Base-by-base conservation (phyloP, 1,140 invertebrate species). In the Sipha flava region DNA sequence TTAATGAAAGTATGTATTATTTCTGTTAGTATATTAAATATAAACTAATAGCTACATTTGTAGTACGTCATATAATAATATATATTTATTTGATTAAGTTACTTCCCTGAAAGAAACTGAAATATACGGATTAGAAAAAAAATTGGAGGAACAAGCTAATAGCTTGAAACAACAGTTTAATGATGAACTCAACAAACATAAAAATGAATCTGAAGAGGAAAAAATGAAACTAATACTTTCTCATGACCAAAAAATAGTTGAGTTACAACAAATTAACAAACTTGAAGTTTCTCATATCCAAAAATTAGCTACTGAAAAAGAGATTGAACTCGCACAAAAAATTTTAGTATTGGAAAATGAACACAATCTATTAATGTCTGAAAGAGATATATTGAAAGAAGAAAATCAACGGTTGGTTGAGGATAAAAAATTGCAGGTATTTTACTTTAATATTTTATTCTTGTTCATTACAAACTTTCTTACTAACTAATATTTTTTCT, bases 181-280 rank as follows among this genome's bases (percentile, higher is more conserved):
- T 16, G 40, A 81, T 43, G 81, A 83, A 66, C 43, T 83, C 0
- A 40, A 26, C 6, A 80, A 54, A 79, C 34, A 54, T 14, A 80
- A 79, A 16, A 66, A 81, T 12, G 77, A 80, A 45, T 82, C 83
- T 1, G 83, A 84, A 37, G 80, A 84, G 31, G 82, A 82, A 21
- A 85, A 86, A 31, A 45, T 79, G n/a, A 83, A 84, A 37, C 79
- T 87, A 54, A 77, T 77, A 23, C 21, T 77, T 23, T 77, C 49
- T 1, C 73, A 77, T 66, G 84, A 85, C 1, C 79, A 77, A 14
- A n/a, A 77, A 59, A 59, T 77, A 2, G 52, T 77, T 12, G 73
- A 52, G 2, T n/a, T 77, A 3, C 73, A 77, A 16, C 21, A 59
- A 7, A 77, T n/a, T 5, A 77, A 40, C 52, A 77, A 77, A 59